A percentile compares a stretch with the other conserved stretches of the same genome.
phyloP scores from a whole-genome alignment of 2,797 vertebrate species.

The Sciurus vulgaris region DNA sequence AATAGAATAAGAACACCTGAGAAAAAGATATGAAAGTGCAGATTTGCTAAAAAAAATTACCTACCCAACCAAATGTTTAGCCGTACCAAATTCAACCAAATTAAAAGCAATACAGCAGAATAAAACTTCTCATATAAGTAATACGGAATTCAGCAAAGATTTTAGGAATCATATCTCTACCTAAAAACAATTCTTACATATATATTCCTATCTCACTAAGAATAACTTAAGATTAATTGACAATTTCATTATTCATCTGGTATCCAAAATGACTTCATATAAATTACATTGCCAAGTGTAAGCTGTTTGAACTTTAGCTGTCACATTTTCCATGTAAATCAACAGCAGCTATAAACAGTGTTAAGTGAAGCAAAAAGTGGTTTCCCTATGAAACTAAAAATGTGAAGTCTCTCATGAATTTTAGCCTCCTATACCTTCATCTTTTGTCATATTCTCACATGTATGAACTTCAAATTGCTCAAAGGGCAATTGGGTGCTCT shows the following conservation, averaged over 20 bases:
- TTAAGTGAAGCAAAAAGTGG: conserved; percentile 69
- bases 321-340: conserved; percentile 77
- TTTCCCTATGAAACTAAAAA: conserved; percentile 76
- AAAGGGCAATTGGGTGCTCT: not conserved
- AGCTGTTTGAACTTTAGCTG: conserved; percentile 67
- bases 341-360: conserved; percentile 78
- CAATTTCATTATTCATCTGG: conserved; percentile 73
- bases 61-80: conserved; percentile 37
- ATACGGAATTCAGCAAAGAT: not conserved
- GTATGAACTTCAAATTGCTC: not conserved
- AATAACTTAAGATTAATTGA: conserved; percentile 60
- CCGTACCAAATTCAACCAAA: not conserved
- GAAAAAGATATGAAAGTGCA: conserved; percentile 5
- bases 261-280: conserved; percentile 72
- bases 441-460: conserved; percentile 54
- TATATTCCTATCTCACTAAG: not conserved
- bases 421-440: conserved; percentile 66
- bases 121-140: conserved; percentile 35
- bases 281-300: not conserved
- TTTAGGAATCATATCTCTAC: not conserved
- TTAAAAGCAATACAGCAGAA: conserved; percentile 42
- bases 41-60: not conserved
- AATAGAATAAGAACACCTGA: not conserved
- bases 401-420: conserved; percentile 63
- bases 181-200: not conserved